A percentile compares a stretch with the other conserved stretches of the same genome.
Conservation (phyloP, 2,797 vertebrate genomes). For the Ficedula albicollis region DNA sequence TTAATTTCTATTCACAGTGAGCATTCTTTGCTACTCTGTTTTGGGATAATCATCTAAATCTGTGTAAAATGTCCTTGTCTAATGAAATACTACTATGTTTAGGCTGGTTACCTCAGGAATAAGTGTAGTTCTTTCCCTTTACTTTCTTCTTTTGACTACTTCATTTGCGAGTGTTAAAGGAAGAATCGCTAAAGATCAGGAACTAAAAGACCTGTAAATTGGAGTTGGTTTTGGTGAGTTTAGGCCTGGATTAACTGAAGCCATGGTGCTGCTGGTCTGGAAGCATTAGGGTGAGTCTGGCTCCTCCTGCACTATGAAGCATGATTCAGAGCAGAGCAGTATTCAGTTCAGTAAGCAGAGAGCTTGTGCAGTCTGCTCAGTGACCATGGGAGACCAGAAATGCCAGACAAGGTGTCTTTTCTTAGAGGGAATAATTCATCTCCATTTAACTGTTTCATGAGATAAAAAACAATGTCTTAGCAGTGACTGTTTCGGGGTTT, state of each 20-base stretch:
- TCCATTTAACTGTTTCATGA: background rate
- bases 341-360: background rate
- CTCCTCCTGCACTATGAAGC: background rate
- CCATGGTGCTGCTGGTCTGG: background rate
- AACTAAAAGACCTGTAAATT: background rate
- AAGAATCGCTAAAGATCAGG: background rate
- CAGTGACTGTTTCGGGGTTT: accelerated
- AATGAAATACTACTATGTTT: background rate
- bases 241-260: background rate
- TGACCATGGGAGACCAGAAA: background rate
- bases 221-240: background rate
- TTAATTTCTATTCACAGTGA: background rate
- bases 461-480: background rate
- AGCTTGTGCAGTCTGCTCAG: background rate
- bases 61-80: background rate
- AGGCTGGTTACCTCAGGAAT: background rate
- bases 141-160: background rate
- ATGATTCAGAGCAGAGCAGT: background rate
- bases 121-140: background rate
- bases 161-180: background rate
- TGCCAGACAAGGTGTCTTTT: background rate
- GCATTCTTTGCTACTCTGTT: background rate
- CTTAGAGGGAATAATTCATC: background rate
- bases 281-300: background rate
- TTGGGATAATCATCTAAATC: background rate